Conservation (phyloP, 2,888 invertebrate species). For the Scrobipalpa costella region DNA sequence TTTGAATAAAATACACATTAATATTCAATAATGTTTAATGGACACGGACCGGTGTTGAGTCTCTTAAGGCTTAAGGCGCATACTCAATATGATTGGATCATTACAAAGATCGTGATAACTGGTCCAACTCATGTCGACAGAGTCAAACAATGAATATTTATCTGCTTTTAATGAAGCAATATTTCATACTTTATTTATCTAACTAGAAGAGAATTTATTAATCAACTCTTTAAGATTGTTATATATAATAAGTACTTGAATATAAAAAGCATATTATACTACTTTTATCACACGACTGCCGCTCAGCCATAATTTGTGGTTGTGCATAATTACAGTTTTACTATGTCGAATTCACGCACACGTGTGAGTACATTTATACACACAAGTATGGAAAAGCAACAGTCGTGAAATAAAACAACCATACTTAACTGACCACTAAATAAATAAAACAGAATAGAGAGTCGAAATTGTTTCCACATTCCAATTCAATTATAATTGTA, state of each 20-base stretch:
- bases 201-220: background rate
- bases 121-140: constrained; percentile 1
- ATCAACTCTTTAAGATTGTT: background rate
- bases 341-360: no score
- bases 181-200: constrained; percentile 25
- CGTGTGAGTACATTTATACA: no score
- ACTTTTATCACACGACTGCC: no score
- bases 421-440: background rate
- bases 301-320: no score
- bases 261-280: background rate
- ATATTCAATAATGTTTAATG: constrained; percentile 60
- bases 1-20: constrained; percentile 63
- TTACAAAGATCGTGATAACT: constrained; percentile 12
- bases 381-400: no score
- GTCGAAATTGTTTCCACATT: constrained; percentile 67
- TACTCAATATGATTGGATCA: constrained; percentile 1
- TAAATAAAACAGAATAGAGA: constrained; percentile 40
- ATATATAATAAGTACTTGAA: background rate
- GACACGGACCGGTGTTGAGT: constrained; percentile 38
- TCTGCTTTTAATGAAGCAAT: constrained; percentile 14
- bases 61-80: constrained; percentile 19
- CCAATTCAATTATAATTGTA: constrained; percentile 69
- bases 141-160: constrained; percentile 20
- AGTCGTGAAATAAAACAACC: no score
- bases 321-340: no score